These are phyloP conservation scores for Mycalesis mineus DNA, from an alignment of 2,888 invertebrate genomes.

Conservation along the genomic window DNA sequence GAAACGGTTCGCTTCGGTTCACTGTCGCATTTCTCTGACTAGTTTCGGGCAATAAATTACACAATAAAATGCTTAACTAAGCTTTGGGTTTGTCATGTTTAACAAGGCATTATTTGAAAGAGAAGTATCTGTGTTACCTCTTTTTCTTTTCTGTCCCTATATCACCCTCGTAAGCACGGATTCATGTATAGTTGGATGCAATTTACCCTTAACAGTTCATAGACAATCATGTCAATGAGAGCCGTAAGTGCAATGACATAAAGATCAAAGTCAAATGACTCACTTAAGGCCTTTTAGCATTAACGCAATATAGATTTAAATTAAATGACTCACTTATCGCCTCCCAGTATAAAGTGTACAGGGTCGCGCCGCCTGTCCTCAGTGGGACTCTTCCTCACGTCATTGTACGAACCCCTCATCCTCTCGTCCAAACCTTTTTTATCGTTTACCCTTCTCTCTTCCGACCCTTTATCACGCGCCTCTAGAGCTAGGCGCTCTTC, in stretches of 20 bases:
- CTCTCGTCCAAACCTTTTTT: slow-evolving; percentile 39
- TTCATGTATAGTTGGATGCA: too few relatives aligned
- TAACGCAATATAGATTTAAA: background rate
- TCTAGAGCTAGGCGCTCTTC: slow-evolving; percentile 70
- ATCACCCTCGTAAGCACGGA: too few relatives aligned
- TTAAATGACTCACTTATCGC: slow-evolving; percentile 58
- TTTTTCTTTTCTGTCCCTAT: too few relatives aligned
- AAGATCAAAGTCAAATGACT: slow-evolving; percentile 29
- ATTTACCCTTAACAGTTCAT: too few relatives aligned
- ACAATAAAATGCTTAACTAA: too few relatives aligned
- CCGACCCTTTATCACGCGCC: slow-evolving; percentile 52
- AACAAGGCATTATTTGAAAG: too few relatives aligned
- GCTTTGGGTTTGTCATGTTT: too few relatives aligned
- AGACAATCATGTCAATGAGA: too few relatives aligned
- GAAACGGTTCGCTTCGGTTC: too few relatives aligned
- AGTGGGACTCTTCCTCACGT: slow-evolving; percentile 57
- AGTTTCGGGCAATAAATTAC: too few relatives aligned
- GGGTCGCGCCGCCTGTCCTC: slow-evolving; percentile 57
- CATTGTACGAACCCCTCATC: slow-evolving; percentile 38
- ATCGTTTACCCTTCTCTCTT: slow-evolving; percentile 43
- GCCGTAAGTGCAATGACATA: background rate
- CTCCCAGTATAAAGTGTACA: slow-evolving; percentile 58
- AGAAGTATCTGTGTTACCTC: too few relatives aligned
- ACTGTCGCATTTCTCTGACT: too few relatives aligned
- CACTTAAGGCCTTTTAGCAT: slow-evolving; percentile 53